A percentile compares a stretch with the other conserved stretches of the same genome.
phyloP scores from a whole-genome alignment of 2,888 invertebrate species.

The Dicyrtoma fusca region DNA sequence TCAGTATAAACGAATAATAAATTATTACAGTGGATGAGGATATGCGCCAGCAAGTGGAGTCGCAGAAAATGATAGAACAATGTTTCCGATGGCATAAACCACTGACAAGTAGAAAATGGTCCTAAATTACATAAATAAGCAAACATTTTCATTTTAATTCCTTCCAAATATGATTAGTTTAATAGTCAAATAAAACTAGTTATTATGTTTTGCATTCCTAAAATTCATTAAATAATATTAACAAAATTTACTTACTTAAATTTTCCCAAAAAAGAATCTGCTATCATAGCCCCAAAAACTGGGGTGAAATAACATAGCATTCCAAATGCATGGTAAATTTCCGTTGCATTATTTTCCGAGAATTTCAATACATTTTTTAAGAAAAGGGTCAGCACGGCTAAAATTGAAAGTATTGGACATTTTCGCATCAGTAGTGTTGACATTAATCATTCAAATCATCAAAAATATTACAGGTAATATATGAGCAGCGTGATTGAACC shows the following conservation, averaged over 20 bases:
- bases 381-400: slow-evolving; percentile 90
- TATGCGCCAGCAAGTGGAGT: slow-evolving; percentile 55
- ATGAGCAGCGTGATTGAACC: too few species aligned
- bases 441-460: too few species aligned
- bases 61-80: slow-evolving; percentile 62
- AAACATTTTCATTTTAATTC: background rate
- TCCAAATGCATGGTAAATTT: slow-evolving; percentile 85
- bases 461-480: background rate
- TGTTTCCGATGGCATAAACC: slow-evolving; percentile 63
- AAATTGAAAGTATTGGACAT: too few species aligned
- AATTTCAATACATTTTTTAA: slow-evolving; percentile 78
- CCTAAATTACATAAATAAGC: slow-evolving; percentile 57
- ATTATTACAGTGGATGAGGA: slow-evolving; percentile 5
- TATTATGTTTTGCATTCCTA: background rate
- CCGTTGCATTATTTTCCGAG: slow-evolving; percentile 73
- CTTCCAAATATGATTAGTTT: background rate
- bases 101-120: slow-evolving; percentile 64
- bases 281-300: slow-evolving; percentile 85
- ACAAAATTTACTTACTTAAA: slow-evolving; percentile 65
- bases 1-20: too few species aligned
- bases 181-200: background rate
- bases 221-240: background rate
- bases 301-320: slow-evolving; percentile 90
- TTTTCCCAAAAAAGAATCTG: slow-evolving; percentile 90
- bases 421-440: too few species aligned